phyloP scores from a whole-genome alignment of 2,797 vertebrate species.

The Dipus sagitta region DNA sequence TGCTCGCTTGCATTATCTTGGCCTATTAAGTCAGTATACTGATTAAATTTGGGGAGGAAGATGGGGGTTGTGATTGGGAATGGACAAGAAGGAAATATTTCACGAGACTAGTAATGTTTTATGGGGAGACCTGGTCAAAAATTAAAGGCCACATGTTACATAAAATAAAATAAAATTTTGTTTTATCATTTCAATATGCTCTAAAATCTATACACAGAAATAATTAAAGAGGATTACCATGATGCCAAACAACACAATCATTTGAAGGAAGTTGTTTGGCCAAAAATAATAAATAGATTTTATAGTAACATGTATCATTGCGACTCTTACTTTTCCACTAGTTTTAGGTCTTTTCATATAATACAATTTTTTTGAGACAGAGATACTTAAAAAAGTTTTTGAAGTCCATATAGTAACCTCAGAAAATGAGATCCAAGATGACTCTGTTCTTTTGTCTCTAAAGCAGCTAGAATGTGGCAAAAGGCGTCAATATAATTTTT shows the following conservation, averaged over 20 bases:
- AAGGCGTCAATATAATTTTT: slow-evolving; percentile 23
- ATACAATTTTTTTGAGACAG: background rate
- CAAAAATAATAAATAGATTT: slow-evolving; percentile 49
- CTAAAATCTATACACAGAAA: slow-evolving; percentile 24
- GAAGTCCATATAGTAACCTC: slow-evolving; percentile 47
- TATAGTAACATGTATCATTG: background rate
- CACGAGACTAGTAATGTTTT: background rate
- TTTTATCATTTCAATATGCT: slow-evolving; percentile 41
- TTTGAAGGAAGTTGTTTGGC: slow-evolving; percentile 20
- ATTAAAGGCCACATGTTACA: slow-evolving; percentile 10
- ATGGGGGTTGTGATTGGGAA: background rate
- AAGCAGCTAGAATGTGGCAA: slow-evolving; percentile 21
- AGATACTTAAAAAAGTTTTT: slow-evolving; percentile 48
- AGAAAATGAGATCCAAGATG: slow-evolving; percentile 21
- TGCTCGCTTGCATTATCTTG: background rate
- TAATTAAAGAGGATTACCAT: slow-evolving; percentile 1
- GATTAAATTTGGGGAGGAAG: slow-evolving; percentile 7
- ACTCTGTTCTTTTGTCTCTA: slow-evolving; percentile 41
- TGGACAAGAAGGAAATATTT: background rate
- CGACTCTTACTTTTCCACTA: background rate
- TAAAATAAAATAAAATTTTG: slow-evolving; percentile 2
- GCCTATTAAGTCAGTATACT: background rate
- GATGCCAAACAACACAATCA: slow-evolving; percentile 33
- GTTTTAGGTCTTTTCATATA: slow-evolving; percentile 35
- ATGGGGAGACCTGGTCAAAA: slow-evolving; percentile 25